phyloP scores from a whole-genome alignment of 2,797 vertebrate species.

The Hemibagrus guttatus region DNA sequence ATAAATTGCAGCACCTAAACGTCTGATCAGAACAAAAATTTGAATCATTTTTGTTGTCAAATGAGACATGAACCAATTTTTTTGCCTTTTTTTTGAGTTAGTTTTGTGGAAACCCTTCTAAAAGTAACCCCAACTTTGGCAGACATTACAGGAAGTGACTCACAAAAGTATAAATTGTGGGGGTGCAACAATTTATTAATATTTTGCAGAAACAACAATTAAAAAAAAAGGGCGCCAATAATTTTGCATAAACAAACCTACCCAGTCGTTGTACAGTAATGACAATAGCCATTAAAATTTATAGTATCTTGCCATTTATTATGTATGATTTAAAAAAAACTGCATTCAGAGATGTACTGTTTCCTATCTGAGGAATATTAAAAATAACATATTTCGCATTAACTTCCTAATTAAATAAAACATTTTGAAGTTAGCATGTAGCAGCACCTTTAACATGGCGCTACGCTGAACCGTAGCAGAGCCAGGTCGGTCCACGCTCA shows the following conservation, averaged over 20 bases:
- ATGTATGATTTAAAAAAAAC: not conserved
- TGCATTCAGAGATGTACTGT: not conserved
- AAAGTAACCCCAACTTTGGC: not conserved
- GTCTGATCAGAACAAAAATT: not conserved
- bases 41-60: not conserved
- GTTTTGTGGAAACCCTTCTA: not conserved
- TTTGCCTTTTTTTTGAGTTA: not conserved
- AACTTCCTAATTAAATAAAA: not conserved
- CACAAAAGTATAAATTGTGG: not conserved
- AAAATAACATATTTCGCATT: too few relatives aligned
- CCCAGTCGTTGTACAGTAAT: not conserved
- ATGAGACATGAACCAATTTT: not conserved
- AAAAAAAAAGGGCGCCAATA: not conserved
- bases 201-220: not conserved
- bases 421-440: too few relatives aligned
- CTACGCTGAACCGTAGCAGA: slow-evolving; percentile 85
- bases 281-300: not conserved
- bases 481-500: slow-evolving; percentile 79
- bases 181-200: not conserved
- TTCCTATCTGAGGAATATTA: not conserved
- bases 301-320: not conserved
- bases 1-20: not conserved
- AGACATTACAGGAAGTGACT: not conserved
- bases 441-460: slow-evolving; percentile 85
- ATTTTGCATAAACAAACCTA: not conserved